These are phyloP conservation scores for Yponomeuta cagnagella DNA, from an alignment of 2,888 invertebrate genomes.

Conservation along the genomic window DNA sequence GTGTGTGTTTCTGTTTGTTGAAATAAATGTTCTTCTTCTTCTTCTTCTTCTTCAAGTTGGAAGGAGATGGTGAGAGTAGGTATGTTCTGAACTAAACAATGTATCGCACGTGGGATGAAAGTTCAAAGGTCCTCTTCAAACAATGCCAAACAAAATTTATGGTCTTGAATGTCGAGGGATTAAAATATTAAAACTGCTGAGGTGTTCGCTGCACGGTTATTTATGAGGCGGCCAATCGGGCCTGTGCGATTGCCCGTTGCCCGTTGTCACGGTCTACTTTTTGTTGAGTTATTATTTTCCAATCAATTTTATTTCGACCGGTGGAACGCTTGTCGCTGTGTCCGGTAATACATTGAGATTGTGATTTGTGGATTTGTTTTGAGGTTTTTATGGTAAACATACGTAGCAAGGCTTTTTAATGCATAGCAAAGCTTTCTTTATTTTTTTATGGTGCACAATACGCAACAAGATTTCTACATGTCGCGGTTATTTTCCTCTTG, in stretches of 20 bases:
- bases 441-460: too few relatives aligned
- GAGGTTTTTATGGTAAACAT: too few relatives aligned
- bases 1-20: too few relatives aligned
- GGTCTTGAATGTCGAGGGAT: conserved; percentile 43
- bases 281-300: not conserved
- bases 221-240: conserved; percentile 30
- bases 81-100: too few relatives aligned
- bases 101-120: conserved; percentile 4
- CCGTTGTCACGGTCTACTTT: not conserved
- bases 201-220: conserved; percentile 58
- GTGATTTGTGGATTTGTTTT: not conserved
- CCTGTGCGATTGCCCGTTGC: not conserved
- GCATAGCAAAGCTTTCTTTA: too few relatives aligned
- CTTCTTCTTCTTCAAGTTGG: too few relatives aligned
- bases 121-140: conserved; percentile 30
- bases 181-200: conserved; percentile 69
- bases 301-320: not conserved
- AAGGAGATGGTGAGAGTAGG: too few relatives aligned
- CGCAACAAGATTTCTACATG: too few relatives aligned
- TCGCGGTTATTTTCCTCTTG: too few relatives aligned
- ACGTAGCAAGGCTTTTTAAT: too few relatives aligned
- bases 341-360: not conserved
- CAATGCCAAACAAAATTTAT: conserved; percentile 57
- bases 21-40: too few relatives aligned
- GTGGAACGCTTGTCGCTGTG: not conserved